Base-by-base conservation (phyloP, 1,140 invertebrate genomes). In the Formica exsecta region DNA sequence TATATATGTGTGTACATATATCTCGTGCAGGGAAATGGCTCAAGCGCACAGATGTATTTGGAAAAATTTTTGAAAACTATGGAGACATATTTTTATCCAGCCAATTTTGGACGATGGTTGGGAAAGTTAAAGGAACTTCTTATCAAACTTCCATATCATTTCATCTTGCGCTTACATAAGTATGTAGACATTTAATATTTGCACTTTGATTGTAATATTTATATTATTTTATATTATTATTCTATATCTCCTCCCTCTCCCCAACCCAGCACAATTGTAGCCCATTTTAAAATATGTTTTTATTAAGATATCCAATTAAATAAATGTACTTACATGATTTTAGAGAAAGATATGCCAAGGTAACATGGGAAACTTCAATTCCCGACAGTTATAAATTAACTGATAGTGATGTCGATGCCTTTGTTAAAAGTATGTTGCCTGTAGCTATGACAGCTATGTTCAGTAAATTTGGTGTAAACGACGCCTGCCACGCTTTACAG, bases 31-130 rank as follows among this genome's bases (percentile, higher is more conserved):
- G 96, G 96, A 54, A 95, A 96, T 84, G 92, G 94, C 44, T 96
- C 95, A 38, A 95, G 91, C 59, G 96, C 97, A 8, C 97, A 98
- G 92, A 96, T 96, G 57, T 96, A 98, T 93, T 95, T 99, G 36
- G 96, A 97, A 73, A 97, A 97, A 86, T 97, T 99, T 92, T 97
- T 99, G 89, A 97, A 97, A 89, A 97, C 97, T 0, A 94, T 99
- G 2, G 97, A 98, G 93, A 98, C 98, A 9, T 99, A 98, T 95
- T 97, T 97, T 91, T 98, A 99, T 95, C 98, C 98, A 71, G 98
- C 98, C 0, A 99, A 99, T 94, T 93, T 95, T 81, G 98, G 98
- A 65, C 81, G 96, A 36, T 99, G 98, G 98, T 96, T 97, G 29
- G 94, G 90, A 64, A 97, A 96, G 86, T 94, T 97, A 0, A 96